Evolutionary conservation across 2,797 vertebrate genomes (phyloP).

Genomic region (Brotula barbata): DNA sequence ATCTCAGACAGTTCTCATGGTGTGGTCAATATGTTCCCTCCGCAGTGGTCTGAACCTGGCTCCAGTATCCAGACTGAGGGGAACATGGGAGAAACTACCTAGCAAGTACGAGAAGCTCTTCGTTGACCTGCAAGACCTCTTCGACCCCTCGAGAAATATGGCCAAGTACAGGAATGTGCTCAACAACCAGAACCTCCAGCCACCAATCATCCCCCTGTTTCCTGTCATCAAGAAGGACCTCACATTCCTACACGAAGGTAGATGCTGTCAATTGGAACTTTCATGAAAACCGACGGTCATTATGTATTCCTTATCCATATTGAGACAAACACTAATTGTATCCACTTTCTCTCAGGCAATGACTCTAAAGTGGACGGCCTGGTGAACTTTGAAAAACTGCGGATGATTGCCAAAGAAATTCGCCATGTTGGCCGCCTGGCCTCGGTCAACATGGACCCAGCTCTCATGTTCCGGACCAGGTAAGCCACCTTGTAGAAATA

Average conservation of each 20-base stretch:
- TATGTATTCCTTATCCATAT: too few species aligned
- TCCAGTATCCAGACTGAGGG: slow-evolving; percentile 92
- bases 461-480: slow-evolving; percentile 98
- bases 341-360: slow-evolving; percentile 85
- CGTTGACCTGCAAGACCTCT: slow-evolving; percentile 97
- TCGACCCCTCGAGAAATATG: slow-evolving; percentile 99
- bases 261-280: not conserved
- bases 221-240: slow-evolving; percentile 99
- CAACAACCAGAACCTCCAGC: slow-evolving; percentile 97
- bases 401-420: slow-evolving; percentile 99
- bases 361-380: slow-evolving; percentile 98
- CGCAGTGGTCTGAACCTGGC: slow-evolving; percentile 94
- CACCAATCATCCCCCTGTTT: slow-evolving; percentile 97
- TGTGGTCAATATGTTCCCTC: too few species aligned
- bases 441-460: slow-evolving; percentile 98
- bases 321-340: too few species aligned
- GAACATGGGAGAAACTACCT: slow-evolving; percentile 98
- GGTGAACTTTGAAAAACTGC: slow-evolving; percentile 98
- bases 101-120: slow-evolving; percentile 99
- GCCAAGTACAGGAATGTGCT: slow-evolving; percentile 98
- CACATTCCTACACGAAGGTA: slow-evolving; percentile 98
- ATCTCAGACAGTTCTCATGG: too few species aligned
- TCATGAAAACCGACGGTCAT: not conserved
- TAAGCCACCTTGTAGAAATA: slow-evolving; percentile 44
- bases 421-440: slow-evolving; percentile 98